These are phyloP conservation scores for Taxidea taxus DNA, from an alignment of 2,113 vertebrate genomes.

Conservation along the genomic window DNA sequence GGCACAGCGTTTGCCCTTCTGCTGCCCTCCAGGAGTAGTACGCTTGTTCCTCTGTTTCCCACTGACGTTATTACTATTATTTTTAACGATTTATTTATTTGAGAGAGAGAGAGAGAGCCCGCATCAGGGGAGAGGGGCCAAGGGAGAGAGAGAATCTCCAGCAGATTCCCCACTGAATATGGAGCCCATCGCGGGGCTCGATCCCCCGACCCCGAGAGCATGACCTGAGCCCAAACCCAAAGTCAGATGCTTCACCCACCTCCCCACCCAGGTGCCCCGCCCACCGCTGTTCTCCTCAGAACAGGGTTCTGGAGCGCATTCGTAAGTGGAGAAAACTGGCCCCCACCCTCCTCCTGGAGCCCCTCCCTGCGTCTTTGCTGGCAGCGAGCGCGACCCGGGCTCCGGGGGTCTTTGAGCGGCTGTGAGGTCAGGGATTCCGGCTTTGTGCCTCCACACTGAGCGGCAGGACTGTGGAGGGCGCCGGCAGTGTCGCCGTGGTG, in stretches of 20 bases:
- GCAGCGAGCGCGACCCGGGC: not conserved
- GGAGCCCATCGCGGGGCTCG: not conserved
- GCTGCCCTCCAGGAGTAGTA: not conserved
- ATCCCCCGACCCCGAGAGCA: not conserved
- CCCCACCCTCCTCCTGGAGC: not conserved
- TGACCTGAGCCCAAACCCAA: not conserved
- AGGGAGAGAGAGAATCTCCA: not conserved
- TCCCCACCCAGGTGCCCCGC: not conserved
- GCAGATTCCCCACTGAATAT: not conserved
- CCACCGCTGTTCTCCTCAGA: not conserved
- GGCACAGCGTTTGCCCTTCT: not conserved
- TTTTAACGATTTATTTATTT: not conserved
- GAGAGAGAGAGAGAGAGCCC: not conserved
- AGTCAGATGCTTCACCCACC: not conserved
- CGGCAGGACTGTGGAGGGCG: not conserved
- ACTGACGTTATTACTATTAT: not conserved
- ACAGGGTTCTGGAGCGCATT: not conserved
- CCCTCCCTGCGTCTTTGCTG: not conserved
- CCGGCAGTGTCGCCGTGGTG: not conserved
- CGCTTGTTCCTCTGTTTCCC: not conserved
- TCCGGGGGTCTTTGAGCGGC: not conserved
- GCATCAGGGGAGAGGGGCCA: too few relatives aligned
- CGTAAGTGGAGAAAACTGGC: not conserved
- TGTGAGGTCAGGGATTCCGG: not conserved
- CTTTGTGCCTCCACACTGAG: not conserved